These are phyloP conservation scores for Proteles cristata DNA, from an alignment of 2,113 vertebrate genomes.

Conservation along the genomic window DNA sequence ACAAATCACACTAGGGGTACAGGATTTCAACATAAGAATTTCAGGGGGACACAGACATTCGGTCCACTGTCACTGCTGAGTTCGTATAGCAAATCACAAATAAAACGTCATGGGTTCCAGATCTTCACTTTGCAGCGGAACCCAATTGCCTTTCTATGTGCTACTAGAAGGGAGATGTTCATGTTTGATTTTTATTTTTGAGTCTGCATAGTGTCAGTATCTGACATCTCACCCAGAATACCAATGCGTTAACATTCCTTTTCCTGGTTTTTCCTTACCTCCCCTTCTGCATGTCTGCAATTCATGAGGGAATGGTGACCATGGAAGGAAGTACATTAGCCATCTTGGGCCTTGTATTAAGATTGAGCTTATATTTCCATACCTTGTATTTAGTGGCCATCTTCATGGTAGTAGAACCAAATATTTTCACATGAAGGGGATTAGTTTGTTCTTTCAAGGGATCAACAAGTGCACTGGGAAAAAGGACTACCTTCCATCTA, in stretches of 20 bases:
- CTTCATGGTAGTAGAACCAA: neutral
- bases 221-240: neutral
- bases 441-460: neutral
- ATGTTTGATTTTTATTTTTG: neutral
- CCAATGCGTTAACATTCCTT: neutral
- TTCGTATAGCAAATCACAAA: neutral
- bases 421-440: neutral
- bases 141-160: neutral
- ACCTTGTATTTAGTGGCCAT: neutral
- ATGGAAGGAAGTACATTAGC: neutral
- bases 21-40: neutral
- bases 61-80: neutral
- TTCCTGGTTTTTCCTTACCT: fast-evolving
- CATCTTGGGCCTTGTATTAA: too few species aligned
- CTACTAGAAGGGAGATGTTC: neutral
- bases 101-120: neutral
- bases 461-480: neutral
- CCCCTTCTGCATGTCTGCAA: neutral
- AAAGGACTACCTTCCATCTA: neutral
- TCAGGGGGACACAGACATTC: neutral
- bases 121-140: neutral
- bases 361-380: neutral
- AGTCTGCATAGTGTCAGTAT: neutral
- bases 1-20: neutral
- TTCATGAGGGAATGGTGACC: neutral